Evolutionary conservation across 2,113 vertebrate genomes (phyloP).

Genomic region (Heliornis fulica): DNA sequence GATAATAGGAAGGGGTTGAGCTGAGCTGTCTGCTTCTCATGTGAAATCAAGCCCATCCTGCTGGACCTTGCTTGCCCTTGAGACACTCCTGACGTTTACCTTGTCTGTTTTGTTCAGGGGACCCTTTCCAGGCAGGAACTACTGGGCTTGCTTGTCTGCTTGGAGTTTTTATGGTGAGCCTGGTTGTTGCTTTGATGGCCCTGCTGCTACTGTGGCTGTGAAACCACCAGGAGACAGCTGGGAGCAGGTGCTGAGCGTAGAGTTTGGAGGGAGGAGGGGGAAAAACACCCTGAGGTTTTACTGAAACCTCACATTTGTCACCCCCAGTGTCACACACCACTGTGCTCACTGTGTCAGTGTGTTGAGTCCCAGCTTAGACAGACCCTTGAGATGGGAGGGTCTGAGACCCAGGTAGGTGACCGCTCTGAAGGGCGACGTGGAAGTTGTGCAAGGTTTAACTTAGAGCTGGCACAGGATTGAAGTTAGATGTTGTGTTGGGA

Average conservation of each 20-base stretch:
- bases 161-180: neutral
- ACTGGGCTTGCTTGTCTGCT: neutral
- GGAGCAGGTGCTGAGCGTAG: neutral
- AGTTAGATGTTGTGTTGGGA: neutral
- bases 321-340: rapidly evolving
- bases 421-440: neutral
- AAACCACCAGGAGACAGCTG: neutral
- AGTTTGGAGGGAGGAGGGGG: too few species aligned
- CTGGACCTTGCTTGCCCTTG: neutral
- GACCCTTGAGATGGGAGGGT: neutral
- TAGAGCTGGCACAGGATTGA: neutral
- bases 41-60: neutral
- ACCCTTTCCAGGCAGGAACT: neutral
- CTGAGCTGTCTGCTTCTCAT: neutral
- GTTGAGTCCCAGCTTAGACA: neutral
- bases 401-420: neutral
- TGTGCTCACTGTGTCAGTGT: rapidly evolving
- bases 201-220: neutral
- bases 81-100: neutral
- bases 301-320: neutral
- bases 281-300: neutral
- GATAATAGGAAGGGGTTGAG: neutral
- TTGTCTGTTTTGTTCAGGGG: neutral
- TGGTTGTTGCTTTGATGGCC: neutral
- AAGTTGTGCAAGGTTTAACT: neutral